Evolutionary conservation across 2,113 vertebrate genomes (phyloP).

Genomic region (Ailuropoda melanoleuca): DNA sequence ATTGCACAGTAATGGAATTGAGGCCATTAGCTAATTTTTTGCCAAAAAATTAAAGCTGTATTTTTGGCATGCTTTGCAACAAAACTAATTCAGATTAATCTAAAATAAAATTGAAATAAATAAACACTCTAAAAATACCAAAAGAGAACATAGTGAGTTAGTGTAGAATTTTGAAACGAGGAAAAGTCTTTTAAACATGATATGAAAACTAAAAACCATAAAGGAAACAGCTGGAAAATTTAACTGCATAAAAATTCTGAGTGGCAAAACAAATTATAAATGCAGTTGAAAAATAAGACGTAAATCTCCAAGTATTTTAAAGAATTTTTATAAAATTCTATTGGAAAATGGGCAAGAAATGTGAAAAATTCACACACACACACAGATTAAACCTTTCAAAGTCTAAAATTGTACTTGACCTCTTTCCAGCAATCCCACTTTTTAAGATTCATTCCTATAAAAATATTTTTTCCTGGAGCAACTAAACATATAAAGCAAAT

Average conservation of each 20-base stretch:
- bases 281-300: background rate
- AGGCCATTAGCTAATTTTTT: background rate
- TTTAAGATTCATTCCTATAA: background rate
- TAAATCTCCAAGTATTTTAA: background rate
- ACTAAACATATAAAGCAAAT: background rate
- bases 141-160: background rate
- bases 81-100: background rate
- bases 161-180: background rate
- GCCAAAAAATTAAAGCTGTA: background rate
- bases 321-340: background rate
- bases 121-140: background rate
- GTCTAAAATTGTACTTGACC: background rate
- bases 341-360: background rate
- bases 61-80: background rate
- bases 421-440: background rate
- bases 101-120: background rate
- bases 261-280: background rate
- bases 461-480: background rate
- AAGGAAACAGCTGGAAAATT: background rate
- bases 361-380: background rate
- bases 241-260: background rate
- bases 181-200: background rate
- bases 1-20: background rate
- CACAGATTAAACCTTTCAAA: background rate
- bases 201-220: background rate